Percentiles rank a stretch among this genome's conserved stretches.
phyloP scores from a whole-genome alignment of 2,113 vertebrate species.

The Bothrops jararaca region DNA sequence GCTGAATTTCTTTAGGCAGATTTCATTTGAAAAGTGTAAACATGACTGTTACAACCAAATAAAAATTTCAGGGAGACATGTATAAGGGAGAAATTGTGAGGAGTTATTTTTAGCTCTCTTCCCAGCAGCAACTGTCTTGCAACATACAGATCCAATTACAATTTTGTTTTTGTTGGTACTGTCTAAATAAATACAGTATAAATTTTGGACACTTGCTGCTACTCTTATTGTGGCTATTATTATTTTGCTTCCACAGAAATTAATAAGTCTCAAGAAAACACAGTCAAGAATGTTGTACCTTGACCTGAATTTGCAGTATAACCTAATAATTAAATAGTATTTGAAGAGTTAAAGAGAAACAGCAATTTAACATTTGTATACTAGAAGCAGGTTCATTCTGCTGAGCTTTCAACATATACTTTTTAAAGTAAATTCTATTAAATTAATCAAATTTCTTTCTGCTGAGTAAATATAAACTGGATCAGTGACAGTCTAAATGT shows the following conservation, averaged over 20 bases:
- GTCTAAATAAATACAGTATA: not conserved
- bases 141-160: not conserved
- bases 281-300: not conserved
- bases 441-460: not conserved
- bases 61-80: rapidly evolving
- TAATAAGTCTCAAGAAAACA: rapidly evolving
- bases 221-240: rapidly evolving
- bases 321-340: not conserved
- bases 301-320: not conserved
- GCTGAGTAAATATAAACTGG: not conserved
- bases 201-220: rapidly evolving
- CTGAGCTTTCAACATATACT: not conserved
- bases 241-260: not conserved
- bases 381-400: not conserved
- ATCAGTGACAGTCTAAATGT: not conserved
- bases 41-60: rapidly evolving
- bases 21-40: not conserved
- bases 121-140: not conserved
- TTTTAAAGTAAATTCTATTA: not conserved
- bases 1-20: not conserved
- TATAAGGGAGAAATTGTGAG: rapidly evolving
- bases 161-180: not conserved
- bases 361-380: not conserved
- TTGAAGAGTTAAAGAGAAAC: not conserved
- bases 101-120: not conserved